These are phyloP conservation scores for Actinemys pallida DNA, from an alignment of 2,113 vertebrate species.

Conservation along the genomic window DNA sequence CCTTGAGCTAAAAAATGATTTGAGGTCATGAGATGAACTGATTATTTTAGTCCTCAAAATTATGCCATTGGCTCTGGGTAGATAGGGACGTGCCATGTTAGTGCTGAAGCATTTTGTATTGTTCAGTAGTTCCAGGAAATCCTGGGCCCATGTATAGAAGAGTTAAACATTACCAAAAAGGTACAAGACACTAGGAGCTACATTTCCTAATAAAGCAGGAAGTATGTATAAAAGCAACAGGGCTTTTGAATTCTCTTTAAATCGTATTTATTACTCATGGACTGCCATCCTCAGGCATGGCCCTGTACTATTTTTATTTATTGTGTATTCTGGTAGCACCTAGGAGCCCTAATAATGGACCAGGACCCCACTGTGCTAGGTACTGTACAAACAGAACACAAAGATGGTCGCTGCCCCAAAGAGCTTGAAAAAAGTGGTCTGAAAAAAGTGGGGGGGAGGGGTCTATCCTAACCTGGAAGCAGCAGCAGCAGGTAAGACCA, in stretches of 20 bases:
- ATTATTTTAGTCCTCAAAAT: neutral
- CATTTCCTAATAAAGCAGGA: neutral
- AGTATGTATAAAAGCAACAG: too few relatives aligned
- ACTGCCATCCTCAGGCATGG: too few relatives aligned
- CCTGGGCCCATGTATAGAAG: neutral
- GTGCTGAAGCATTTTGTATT: neutral
- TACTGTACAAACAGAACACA: neutral
- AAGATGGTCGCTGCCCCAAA: neutral
- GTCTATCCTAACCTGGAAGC: neutral
- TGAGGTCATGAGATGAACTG: neutral
- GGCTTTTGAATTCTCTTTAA: too few relatives aligned
- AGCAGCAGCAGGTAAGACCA: neutral
- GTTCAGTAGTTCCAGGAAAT: slow-evolving; percentile 27
- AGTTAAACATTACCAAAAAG: neutral
- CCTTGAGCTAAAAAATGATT: neutral
- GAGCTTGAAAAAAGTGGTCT: neutral
- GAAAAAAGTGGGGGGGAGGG: neutral
- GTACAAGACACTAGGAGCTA: neutral
- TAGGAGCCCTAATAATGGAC: too few relatives aligned
- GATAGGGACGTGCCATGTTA: neutral
- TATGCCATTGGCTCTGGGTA: neutral
- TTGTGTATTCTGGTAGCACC: too few relatives aligned
- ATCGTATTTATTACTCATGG: too few relatives aligned
- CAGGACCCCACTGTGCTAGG: too few relatives aligned
- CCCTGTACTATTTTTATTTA: too few relatives aligned